Conservation (phyloP, 2,797 vertebrate genomes). For the Hippocampus kuda region DNA sequence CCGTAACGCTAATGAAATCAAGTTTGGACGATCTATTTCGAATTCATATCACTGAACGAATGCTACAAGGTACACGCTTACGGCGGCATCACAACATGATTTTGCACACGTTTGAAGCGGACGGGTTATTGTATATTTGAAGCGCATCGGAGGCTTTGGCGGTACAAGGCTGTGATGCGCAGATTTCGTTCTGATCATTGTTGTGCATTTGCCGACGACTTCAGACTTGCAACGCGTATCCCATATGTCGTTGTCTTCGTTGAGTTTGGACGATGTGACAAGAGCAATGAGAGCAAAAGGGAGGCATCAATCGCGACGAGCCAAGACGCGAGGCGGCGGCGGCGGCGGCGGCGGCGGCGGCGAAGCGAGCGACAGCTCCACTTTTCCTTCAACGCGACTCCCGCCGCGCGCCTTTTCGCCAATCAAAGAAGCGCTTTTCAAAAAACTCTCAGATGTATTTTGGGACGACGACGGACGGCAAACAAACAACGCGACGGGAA, state of each 20-base stretch:
- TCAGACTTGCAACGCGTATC: no score
- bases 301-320: constrained; percentile 13
- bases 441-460: constrained; percentile 40
- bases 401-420: constrained; percentile 1
- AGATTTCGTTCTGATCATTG: neutral
- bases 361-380: constrained; percentile 25
- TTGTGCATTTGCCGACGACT: neutral
- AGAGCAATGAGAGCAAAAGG: neutral
- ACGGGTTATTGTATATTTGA: neutral
- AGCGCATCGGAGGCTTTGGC: neutral
- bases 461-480: constrained; percentile 23
- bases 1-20: no score
- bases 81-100: no score
- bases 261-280: neutral
- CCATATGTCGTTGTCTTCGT: neutral
- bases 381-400: constrained; percentile 13
- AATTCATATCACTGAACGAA: no score
- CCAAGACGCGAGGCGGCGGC: neutral
- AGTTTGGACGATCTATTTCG: no score
- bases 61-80: no score
- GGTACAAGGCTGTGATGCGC: neutral
- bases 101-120: neutral
- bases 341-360: neutral
- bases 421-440: constrained; percentile 22
- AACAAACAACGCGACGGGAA: constrained; percentile 2